phyloP scores from a whole-genome alignment of 2,797 vertebrate genomes.

The Melanotaenia nigrans region DNA sequence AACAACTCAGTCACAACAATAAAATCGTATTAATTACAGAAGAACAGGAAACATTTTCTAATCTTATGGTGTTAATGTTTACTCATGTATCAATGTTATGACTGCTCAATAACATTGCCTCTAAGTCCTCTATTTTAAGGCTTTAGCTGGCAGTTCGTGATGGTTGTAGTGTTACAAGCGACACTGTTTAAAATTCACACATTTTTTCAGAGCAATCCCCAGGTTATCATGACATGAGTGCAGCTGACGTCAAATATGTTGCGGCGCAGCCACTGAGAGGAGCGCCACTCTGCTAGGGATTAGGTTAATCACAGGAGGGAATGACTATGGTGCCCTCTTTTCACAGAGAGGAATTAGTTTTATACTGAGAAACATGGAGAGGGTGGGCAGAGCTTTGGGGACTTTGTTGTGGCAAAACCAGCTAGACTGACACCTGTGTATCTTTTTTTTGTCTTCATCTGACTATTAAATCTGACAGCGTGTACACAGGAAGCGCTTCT shows the following conservation, averaged over 20 bases:
- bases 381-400: neutral
- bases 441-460: slow-evolving; percentile 18
- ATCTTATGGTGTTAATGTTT: neutral
- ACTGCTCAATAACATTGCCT: neutral
- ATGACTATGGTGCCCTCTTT: slow-evolving; percentile 64
- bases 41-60: neutral
- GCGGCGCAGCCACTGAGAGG: slow-evolving; percentile 40
- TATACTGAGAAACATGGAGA: slow-evolving; percentile 6
- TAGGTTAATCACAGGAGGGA: slow-evolving; percentile 66
- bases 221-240: slow-evolving; percentile 41
- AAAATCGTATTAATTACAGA: neutral
- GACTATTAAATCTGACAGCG: slow-evolving; percentile 26
- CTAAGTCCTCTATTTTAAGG: neutral
- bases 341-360: slow-evolving; percentile 55
- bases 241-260: slow-evolving; percentile 52
- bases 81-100: neutral
- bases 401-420: slow-evolving; percentile 10
- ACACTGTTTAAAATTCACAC: slow-evolving; percentile 27
- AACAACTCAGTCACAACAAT: neutral
- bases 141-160: neutral
- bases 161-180: neutral
- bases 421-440: slow-evolving; percentile 5
- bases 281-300: slow-evolving; percentile 55
- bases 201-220: slow-evolving; percentile 20
- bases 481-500: slow-evolving; percentile 18